Evolutionary conservation across 2,113 vertebrate genomes (phyloP).

Genomic region (Laterallus jamaicensis): DNA sequence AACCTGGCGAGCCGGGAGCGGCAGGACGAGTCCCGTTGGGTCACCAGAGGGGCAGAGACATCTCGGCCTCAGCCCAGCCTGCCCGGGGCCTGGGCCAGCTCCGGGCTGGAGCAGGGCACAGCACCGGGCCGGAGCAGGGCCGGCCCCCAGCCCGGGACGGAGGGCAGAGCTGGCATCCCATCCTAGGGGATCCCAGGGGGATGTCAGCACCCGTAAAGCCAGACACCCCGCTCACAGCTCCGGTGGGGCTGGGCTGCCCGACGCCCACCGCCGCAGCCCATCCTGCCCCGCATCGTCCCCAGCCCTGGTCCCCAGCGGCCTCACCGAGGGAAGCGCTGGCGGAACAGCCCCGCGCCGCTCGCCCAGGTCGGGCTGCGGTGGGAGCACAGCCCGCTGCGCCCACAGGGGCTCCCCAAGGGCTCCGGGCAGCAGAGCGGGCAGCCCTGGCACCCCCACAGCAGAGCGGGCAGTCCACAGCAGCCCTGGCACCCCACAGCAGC

Average conservation of each 20-base stretch:
- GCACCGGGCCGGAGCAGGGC: background rate
- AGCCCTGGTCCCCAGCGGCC: rapidly evolving
- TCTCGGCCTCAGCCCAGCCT: rapidly evolving
- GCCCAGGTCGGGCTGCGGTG: slow-evolving; percentile 54
- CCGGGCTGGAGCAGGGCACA: background rate
- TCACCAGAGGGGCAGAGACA: background rate
- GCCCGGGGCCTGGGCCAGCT: background rate
- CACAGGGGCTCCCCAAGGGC: slow-evolving; percentile 72
- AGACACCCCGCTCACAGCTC: background rate
- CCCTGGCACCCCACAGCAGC: no score
- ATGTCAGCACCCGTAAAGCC: rapidly evolving
- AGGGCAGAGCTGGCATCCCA: background rate
- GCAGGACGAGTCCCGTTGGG: background rate
- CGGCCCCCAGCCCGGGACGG: rapidly evolving
- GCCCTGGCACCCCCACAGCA: no score
- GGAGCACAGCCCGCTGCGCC: slow-evolving; percentile 73
- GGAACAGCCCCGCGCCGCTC: slow-evolving; percentile 62
- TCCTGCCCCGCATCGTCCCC: rapidly evolving
- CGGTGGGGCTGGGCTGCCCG: background rate
- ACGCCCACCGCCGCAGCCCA: background rate
- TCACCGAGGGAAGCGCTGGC: slow-evolving; percentile 72
- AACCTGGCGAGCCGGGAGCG: rapidly evolving
- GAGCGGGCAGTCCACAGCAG: no score
- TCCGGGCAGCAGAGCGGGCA: slow-evolving; percentile 60
- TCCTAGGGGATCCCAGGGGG: background rate